These are phyloP conservation scores for Coptotermes formosanus DNA, from an alignment of 1,140 invertebrate species.

Conservation along the genomic window DNA sequence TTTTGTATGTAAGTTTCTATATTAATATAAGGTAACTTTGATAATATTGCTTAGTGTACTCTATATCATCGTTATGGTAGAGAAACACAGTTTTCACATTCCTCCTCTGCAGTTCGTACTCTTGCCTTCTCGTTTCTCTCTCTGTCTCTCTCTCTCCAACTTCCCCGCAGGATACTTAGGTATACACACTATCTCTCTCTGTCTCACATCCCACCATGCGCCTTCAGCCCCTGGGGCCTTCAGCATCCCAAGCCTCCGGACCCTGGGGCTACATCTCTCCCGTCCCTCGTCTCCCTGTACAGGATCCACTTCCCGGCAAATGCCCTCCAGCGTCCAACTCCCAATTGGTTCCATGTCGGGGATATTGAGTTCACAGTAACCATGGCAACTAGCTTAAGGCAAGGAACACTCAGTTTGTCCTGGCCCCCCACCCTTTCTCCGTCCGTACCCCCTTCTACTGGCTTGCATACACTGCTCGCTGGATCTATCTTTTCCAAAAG, in stretches of 20 bases:
- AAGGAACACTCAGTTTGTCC: conserved; percentile 37
- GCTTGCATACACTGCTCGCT: conserved; percentile 15
- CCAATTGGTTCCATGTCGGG: conserved; percentile 45
- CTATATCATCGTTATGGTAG: neutral
- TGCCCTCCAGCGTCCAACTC: conserved; percentile 35
- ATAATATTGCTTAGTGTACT: neutral
- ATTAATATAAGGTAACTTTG: conserved; percentile 8
- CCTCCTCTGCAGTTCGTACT: conserved; percentile 6
- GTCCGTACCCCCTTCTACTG: conserved; percentile 21
- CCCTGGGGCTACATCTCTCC: conserved; percentile 20
- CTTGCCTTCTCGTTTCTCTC: too few relatives aligned
- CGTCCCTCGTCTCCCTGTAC: conserved; percentile 34
- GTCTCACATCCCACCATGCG: conserved; percentile 29
- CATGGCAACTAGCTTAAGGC: conserved; percentile 51
- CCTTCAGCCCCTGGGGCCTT: conserved; percentile 28
- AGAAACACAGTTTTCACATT: conserved; percentile 32
- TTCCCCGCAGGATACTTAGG: conserved; percentile 11
- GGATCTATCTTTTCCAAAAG: conserved; percentile 25
- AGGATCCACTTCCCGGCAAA: conserved; percentile 29
- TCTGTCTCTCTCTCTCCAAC: neutral
- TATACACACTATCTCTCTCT: conserved; percentile 34
- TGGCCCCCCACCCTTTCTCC: conserved; percentile 34
- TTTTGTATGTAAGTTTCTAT: neutral
- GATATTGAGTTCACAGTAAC: conserved; percentile 61
- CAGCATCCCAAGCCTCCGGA: conserved; percentile 23